phyloP scores from a whole-genome alignment of 2,888 invertebrate genomes.

The Julus scanicus region DNA sequence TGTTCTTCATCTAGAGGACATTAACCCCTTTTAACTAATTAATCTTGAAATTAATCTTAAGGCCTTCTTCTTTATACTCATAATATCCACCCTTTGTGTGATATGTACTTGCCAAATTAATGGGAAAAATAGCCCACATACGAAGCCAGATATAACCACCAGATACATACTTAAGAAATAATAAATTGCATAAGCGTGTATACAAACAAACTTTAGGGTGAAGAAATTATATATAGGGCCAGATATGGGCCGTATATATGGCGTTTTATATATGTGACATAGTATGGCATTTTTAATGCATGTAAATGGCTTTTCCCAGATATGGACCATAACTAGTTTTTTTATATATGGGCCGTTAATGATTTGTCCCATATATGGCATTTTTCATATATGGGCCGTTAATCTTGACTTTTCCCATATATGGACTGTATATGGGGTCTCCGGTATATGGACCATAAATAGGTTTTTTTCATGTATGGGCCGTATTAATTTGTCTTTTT shows the following conservation, averaged over 20 bases:
- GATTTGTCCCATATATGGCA: no score
- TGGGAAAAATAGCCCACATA: conserved; percentile 7
- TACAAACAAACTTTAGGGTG: background rate
- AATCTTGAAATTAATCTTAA: conserved; percentile 42
- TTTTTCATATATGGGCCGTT: no score
- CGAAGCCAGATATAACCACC: background rate
- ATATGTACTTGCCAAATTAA: conserved; percentile 9
- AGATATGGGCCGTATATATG: no score
- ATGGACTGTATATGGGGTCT: no score
- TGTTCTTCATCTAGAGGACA: background rate
- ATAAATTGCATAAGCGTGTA: conserved; percentile 17
- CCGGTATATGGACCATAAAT: no score
- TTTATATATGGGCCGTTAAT: background rate
- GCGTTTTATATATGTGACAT: no score
- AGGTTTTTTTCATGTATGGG: no score
- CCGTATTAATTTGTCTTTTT: no score
- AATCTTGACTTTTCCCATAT: no score
- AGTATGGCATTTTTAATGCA: background rate
- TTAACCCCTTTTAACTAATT: conserved; percentile 36
- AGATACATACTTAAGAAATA: background rate
- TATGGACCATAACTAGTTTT: no score
- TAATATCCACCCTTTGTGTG: conserved; percentile 30
- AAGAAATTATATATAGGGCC: background rate
- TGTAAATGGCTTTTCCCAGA: background rate
- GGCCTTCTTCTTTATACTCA: background rate